Evolutionary conservation across 1,140 invertebrate genomes (phyloP).

Genomic region (Drosophila nebulosa): DNA sequence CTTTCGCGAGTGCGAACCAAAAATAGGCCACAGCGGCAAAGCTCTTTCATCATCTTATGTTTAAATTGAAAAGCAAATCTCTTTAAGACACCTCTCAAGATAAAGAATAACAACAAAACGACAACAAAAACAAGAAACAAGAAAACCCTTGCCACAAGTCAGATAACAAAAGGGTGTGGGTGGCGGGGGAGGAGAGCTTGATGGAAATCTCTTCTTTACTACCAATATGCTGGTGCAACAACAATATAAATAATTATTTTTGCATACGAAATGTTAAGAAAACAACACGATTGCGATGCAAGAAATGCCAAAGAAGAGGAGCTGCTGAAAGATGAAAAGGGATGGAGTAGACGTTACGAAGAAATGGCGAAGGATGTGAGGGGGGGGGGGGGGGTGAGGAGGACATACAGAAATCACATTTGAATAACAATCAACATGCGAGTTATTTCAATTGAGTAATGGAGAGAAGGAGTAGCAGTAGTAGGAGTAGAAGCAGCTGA

Average conservation of each 20-base stretch:
- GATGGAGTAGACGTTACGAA: too few species aligned
- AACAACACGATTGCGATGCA: slow-evolving; percentile 59
- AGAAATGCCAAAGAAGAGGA: slow-evolving; percentile 43
- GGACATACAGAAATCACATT: slow-evolving; percentile 65
- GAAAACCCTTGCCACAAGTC: neutral
- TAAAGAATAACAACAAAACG: too few species aligned
- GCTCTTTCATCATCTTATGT: neutral
- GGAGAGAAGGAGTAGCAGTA: neutral
- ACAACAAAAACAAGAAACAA: neutral
- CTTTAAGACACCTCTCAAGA: neutral
- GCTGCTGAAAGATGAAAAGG: too few species aligned
- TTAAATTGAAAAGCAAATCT: neutral
- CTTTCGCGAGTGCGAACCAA: neutral
- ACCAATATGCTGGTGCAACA: slow-evolving; percentile 28
- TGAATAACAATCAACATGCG: slow-evolving; percentile 75
- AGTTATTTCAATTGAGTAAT: slow-evolving; percentile 63
- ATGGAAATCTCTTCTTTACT: neutral
- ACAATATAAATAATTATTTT: slow-evolving; percentile 80
- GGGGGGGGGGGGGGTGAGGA: neutral
- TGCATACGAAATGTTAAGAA: slow-evolving; percentile 73
- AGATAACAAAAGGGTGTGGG: neutral
- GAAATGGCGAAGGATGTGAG: slow-evolving; percentile 24
- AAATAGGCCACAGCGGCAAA: neutral
- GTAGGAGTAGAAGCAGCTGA: neutral
- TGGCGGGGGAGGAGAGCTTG: neutral